Conservation (phyloP, 2,888 invertebrate genomes). For the Alloplasta piceator region DNA sequence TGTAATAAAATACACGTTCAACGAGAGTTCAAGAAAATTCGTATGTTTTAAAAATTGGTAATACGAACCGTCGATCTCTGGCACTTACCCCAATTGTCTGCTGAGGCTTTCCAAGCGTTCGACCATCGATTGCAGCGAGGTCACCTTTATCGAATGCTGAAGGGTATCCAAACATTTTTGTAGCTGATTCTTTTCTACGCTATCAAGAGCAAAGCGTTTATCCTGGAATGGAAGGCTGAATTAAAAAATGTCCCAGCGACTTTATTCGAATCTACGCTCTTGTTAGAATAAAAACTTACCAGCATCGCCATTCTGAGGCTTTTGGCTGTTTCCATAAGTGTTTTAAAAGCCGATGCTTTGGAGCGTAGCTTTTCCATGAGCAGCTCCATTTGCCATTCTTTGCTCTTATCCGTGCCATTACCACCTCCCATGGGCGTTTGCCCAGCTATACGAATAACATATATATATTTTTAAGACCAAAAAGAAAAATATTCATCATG, state of each 20-base stretch:
- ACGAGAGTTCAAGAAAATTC: too few species aligned
- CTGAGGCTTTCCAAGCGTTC: constrained; percentile 96
- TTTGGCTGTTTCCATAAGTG: constrained; percentile 94
- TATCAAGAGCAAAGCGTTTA: constrained; percentile 94
- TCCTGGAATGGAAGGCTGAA: constrained; percentile 85
- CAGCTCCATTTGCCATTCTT: constrained; percentile 92
- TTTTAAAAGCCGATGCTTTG: constrained; percentile 92
- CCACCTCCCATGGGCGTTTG: constrained; percentile 73
- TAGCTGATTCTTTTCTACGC: constrained; percentile 92
- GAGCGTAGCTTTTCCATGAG: constrained; percentile 96
- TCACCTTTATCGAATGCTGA: constrained; percentile 97
- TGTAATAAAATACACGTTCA: too few species aligned
- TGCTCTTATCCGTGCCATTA: constrained; percentile 85
- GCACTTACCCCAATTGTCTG: constrained; percentile 91
- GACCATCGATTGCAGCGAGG: constrained; percentile 94
- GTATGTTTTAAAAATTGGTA: too few species aligned
- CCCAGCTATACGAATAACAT: constrained; percentile 72
- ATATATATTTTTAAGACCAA: background rate
- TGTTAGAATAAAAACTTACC: constrained; percentile 84
- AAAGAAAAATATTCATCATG: too few species aligned
- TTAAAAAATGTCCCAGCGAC: background rate
- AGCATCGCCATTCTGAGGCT: constrained; percentile 93
- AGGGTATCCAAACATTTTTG: constrained; percentile 96
- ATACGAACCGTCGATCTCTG: too few species aligned
- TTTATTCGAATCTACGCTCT: background rate